Conservation (phyloP, 2,797 vertebrate species). For the Galagoides demidoff region DNA sequence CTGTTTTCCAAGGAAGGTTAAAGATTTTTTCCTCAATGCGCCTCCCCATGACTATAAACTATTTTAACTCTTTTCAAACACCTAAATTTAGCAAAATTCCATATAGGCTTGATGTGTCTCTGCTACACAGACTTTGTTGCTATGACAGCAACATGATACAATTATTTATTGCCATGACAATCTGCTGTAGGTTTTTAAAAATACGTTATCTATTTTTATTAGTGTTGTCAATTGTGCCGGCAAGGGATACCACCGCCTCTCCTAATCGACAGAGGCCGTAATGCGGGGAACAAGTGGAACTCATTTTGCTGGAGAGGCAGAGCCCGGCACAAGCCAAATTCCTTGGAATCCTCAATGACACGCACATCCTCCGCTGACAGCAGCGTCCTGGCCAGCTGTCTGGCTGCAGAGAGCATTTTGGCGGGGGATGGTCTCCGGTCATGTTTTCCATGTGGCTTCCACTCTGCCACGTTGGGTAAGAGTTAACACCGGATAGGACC, state of each 20-base stretch:
- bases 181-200: slow-evolving; percentile 88
- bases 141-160: slow-evolving; percentile 89
- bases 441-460: not conserved
- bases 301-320: slow-evolving; percentile 56
- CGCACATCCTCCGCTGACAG: not conserved
- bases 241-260: slow-evolving; percentile 81
- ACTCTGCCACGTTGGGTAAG: not conserved
- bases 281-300: slow-evolving; percentile 49
- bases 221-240: slow-evolving; percentile 84
- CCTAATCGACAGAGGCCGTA: slow-evolving; percentile 60
- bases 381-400: slow-evolving; percentile 8
- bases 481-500: not conserved
- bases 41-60: slow-evolving; percentile 82
- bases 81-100: slow-evolving; percentile 88
- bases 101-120: slow-evolving; percentile 85
- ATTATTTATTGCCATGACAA: slow-evolving; percentile 90
- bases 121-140: slow-evolving; percentile 86
- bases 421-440: not conserved
- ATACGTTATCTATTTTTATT: slow-evolving; percentile 89
- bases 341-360: slow-evolving; percentile 13
- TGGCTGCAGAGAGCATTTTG: not conserved
- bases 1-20: slow-evolving; percentile 76
- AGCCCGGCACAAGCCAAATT: not conserved
- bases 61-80: slow-evolving; percentile 86
- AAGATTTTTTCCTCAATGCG: slow-evolving; percentile 66